phyloP scores from a whole-genome alignment of 2,113 vertebrate genomes.

The Kobus ellipsiprymnus region DNA sequence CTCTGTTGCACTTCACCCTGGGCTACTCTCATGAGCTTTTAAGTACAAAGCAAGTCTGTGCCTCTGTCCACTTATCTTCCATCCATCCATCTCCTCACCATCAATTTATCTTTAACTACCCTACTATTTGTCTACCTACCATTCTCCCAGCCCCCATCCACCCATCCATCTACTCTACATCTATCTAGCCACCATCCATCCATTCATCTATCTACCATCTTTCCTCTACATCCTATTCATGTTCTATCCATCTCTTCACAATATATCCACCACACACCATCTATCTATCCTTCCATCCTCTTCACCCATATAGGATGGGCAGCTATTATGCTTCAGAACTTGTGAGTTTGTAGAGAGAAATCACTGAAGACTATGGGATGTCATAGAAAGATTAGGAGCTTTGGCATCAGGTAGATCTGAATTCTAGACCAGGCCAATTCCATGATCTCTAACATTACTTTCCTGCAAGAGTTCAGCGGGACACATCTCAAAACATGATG shows the following conservation, averaged over 20 bases:
- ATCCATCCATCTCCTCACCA: neutral
- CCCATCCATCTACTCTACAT: neutral
- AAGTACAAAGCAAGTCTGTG: neutral
- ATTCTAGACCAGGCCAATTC: neutral
- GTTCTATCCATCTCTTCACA: neutral
- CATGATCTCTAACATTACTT: neutral
- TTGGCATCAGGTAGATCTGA: neutral
- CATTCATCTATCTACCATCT: neutral
- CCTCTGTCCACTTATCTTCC: neutral
- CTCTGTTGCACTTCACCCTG: neutral
- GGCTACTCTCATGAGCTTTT: neutral
- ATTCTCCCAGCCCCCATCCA: neutral
- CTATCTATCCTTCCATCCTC: neutral
- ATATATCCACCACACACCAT: neutral
- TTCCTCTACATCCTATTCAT: neutral
- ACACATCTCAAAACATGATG: neutral
- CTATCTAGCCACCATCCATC: neutral
- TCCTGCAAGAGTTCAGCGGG: neutral
- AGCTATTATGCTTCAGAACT: neutral
- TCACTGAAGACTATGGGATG: neutral
- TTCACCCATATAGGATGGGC: neutral
- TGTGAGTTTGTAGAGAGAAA: neutral
- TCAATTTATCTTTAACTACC: neutral
- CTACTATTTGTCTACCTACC: neutral
- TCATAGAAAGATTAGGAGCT: neutral